phyloP scores from a whole-genome alignment of 1,140 invertebrate species.

The Aphelenchoides avenae region DNA sequence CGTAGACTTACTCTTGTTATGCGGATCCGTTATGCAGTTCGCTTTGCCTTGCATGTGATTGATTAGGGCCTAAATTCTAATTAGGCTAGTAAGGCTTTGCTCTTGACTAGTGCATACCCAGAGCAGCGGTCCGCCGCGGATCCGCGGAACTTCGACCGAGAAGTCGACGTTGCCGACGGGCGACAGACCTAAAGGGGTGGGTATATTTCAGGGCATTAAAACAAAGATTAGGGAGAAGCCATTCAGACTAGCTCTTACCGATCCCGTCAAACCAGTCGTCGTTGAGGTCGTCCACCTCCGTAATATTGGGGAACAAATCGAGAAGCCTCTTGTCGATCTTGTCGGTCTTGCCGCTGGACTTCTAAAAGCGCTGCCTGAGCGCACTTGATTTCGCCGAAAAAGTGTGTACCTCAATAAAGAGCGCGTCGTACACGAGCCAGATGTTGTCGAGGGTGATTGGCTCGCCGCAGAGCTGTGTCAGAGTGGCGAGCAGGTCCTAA shows the following conservation, averaged over 20 bases:
- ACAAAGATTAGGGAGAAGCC: no score
- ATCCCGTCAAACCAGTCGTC: conserved; percentile 7
- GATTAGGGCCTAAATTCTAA: no score
- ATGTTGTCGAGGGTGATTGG: conserved; percentile 12
- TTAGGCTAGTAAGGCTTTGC: no score
- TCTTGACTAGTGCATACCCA: conserved; percentile 21
- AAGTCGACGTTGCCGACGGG: conserved; percentile 28
- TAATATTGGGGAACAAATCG: conserved; percentile 3
- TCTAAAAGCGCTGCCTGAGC: no score
- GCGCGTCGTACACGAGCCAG: conserved; percentile 18
- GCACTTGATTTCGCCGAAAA: conserved; percentile 1
- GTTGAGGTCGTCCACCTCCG: not conserved
- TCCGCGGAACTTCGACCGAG: conserved; percentile 20
- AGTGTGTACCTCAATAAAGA: conserved; percentile 25
- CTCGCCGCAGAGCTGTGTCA: conserved; percentile 10
- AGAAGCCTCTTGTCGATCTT: not conserved
- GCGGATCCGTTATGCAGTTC: conserved; percentile 7
- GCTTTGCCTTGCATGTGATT: conserved; percentile 23
- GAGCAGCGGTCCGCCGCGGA: conserved; percentile 29
- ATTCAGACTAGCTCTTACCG: no score
- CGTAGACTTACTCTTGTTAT: not conserved
- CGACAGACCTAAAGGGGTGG: conserved; percentile 10
- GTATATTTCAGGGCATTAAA: no score
- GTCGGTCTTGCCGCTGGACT: conserved; percentile 13
- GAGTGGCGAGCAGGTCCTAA: conserved; percentile 18